Evolutionary conservation across 2,797 vertebrate genomes (phyloP).

Genomic region (Austrolebias charrua): DNA sequence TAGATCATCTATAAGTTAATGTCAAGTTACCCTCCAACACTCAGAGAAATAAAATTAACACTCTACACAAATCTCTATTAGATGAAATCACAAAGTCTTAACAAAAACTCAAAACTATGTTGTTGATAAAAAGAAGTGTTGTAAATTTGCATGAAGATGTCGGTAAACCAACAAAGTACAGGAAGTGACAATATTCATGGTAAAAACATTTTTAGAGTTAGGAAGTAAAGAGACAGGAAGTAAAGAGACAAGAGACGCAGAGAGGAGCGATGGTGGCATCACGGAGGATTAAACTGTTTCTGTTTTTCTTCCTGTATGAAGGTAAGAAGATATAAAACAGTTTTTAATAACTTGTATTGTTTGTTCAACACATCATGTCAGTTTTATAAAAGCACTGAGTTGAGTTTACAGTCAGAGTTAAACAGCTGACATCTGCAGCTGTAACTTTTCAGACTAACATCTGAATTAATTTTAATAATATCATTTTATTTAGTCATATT

Average conservation of each 20-base stretch:
- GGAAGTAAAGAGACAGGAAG: neutral
- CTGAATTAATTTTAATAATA: too few species aligned
- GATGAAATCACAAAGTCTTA: too few species aligned
- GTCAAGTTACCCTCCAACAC: too few species aligned
- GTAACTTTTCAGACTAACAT: neutral
- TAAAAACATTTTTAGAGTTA: neutral
- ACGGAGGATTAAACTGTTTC: neutral
- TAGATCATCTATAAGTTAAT: too few species aligned
- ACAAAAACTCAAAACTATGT: too few species aligned
- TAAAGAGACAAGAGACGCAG: neutral
- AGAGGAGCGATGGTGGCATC: neutral
- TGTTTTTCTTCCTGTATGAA: neutral
- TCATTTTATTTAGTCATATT: neutral
- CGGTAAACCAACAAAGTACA: neutral
- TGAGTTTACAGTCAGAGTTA: neutral
- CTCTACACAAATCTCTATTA: too few species aligned
- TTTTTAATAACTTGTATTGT: neutral
- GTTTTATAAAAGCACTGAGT: neutral
- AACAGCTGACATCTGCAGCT: neutral
- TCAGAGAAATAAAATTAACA: too few species aligned
- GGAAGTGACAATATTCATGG: neutral
- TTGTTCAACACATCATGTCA: neutral
- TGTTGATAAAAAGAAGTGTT: too few species aligned
- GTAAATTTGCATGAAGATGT: neutral
- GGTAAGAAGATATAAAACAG: constrained; percentile 5